Evolutionary conservation across 1,140 invertebrate species (phyloP), one percentile per base, ranked within the genome.

Genomic region (Brachionus calyciflorus): DNA sequence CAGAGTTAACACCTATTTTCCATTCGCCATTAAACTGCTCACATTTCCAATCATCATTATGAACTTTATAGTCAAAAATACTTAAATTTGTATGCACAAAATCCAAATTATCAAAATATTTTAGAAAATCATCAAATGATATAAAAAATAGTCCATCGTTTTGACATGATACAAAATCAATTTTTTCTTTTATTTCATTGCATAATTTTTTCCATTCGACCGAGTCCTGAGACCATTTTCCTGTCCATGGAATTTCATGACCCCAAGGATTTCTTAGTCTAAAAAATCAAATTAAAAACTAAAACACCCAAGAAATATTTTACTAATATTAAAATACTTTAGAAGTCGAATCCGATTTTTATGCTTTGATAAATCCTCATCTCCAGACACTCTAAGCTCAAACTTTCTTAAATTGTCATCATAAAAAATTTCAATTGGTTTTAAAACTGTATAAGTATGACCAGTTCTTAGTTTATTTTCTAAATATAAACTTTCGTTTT

Each of bases 371-470:
- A 37, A 17, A 57, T 4, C 19, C 60, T 76, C 44, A 4, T 65
- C 30, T 7, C 2, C 5, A 5, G 44, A 46, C 3, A 7, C n/a
- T 5, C 4, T 46, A 5, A 46, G 14, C 3, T 14, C 3, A 46
- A 46, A 46, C 3, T 46, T 46, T 46, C 14, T 10, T 17, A 46
- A 46, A 46, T 46, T 46, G 3, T 41, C 28, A n/a, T n/a, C n/a
- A 65, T 19, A 9, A 3, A 21, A 4, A 33, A 76, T 26, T 40
- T 14, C 77, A 41, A 70, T 96, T 94, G 82, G 94, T 91, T 37
- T 93, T 91, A 80, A 85, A 82, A 88, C 82, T 9, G 86, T 87
- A 79, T 88, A 88, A 17, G 87, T 86, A 80, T 87, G 87, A 24
- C 60, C 60, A 44, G 60, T 65, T 65, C 41, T 17, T 3, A 65